Base-by-base conservation (phyloP, 37 sponge, comb jelly and placozoan genomes). In the Ephydatia muelleri region DNA sequence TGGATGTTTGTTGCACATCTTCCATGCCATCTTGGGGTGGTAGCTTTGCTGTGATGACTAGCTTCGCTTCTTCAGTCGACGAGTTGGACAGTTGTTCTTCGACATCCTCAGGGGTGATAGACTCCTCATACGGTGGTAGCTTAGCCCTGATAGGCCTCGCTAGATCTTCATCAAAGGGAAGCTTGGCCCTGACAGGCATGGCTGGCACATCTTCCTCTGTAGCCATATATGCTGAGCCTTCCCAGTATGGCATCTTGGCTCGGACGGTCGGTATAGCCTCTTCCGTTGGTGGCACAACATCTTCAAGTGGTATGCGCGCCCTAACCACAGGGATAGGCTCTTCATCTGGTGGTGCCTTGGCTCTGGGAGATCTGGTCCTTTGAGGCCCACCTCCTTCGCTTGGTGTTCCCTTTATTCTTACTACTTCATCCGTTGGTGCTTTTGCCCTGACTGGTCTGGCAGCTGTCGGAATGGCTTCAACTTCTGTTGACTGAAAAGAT, bases 271-370 rank as follows among this genome's bases (percentile, higher is more conserved):
- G n/a, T n/a, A n/a, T n/a, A n/a, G n/a, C n/a, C n/a, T n/a, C n/a
- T n/a, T n/a, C n/a, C n/a, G n/a, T n/a, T n/a, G n/a, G n/a, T n/a
- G n/a, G n/a, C n/a, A n/a, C n/a, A n/a, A n/a, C n/a, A n/a, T n/a
- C n/a, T n/a, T n/a, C n/a, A n/a, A n/a, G n/a, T n/a, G n/a, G n/a
- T n/a, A n/a, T n/a, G n/a, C n/a, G n/a, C 81, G 78, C 76, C 65
- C 70, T 82, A 14, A 82, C 76, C 0, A 82, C 87, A 75, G 87
- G 87, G 0, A 80, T 75, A 75, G 73, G 75, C 37, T 83, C 75
- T 16, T 77, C 71, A 2, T n/a, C 71, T 72, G 43, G n/a, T 25
- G 34, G 57, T 30, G 67, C 5, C n/a, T n/a, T n/a, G 3, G 38
- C 49, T 16, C 3, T 3, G 9, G 33, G 33, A 27, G 67, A 9